Percentiles rank a stretch among this genome's conserved stretches.
These are phyloP conservation scores for Phalacrocorax pelagicus DNA, from an alignment of 2,113 vertebrate species.

Conservation along the genomic window DNA sequence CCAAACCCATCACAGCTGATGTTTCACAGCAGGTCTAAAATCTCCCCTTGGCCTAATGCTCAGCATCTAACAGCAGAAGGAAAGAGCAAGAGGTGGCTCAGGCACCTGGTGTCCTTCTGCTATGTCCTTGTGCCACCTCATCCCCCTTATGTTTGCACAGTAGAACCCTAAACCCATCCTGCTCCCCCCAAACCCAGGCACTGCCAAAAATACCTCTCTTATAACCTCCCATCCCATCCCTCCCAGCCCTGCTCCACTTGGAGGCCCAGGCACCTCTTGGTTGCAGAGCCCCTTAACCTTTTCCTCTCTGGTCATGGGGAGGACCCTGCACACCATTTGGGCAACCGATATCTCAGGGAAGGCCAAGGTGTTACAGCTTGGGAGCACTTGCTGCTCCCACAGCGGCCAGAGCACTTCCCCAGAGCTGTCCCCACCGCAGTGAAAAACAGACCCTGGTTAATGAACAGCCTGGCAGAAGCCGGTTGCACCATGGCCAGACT, in stretches of 20 bases:
- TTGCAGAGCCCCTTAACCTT: not conserved
- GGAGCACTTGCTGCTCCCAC: accelerated
- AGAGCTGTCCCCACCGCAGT: not conserved
- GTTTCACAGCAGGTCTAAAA: not conserved
- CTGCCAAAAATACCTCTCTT: not conserved
- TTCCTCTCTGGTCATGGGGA: not conserved
- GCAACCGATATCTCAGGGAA: not conserved
- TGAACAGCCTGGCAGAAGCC: not conserved
- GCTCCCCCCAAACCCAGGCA: not conserved
- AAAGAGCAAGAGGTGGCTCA: not conserved
- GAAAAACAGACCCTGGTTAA: not conserved
- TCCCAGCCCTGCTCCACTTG: not conserved
- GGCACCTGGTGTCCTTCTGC: not conserved
- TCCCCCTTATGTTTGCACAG: not conserved
- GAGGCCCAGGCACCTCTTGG: not conserved
- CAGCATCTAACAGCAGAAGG: not conserved
- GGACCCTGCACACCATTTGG: accelerated
- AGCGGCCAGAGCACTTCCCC: not conserved
- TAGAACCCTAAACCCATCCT: not conserved
- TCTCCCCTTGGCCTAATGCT: not conserved
- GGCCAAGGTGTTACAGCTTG: not conserved
- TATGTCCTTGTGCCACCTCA: not conserved
- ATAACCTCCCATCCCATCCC: not conserved
- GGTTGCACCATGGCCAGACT: not conserved
- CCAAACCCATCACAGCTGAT: not conserved